Evolutionary conservation across 2,113 vertebrate genomes (phyloP), one percentile per base, ranked within the genome.

Genomic region (Tor tambroides): DNA sequence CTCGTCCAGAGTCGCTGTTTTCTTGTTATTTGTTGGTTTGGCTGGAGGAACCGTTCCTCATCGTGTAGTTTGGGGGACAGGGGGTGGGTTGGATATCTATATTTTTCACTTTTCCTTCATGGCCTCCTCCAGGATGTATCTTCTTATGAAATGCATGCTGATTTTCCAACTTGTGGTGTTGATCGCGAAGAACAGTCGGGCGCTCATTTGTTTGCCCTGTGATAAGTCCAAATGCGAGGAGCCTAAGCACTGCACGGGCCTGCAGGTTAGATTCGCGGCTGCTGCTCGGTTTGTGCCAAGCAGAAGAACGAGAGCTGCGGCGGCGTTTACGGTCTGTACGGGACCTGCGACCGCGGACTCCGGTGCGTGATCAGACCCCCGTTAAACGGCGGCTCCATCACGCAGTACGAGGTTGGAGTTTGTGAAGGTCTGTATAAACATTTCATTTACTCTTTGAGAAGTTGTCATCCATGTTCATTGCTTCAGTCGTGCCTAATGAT

Each of bases 241-340:
- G 82, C 96, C 96, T 2, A 94, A 93, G 89, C 96, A 91, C 88
- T 97, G 96, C 92, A 94, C 94, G 17, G 96, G 96, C 28, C n/a
- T n/a, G n/a, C n/a, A n/a, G n/a, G n/a, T n/a, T n/a, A n/a, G n/a
- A n/a, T n/a, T n/a, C n/a, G 96, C 93, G 88, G 95, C 86, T 97
- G 96, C 95, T 97, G 96, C 90, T 96, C 94, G 90, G 96, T 96
- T 90, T 97, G 96, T 89, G 96, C 96, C 92, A 95, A 95, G 91
- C 96, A 97, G 89, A 94, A 95, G 69, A 97, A 97, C 95, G 96
- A 97, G 94, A 97, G 94, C 94, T 97, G 96, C 93, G 96, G 96
- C 71, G 96, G 96, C 46, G 96, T 96, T 89, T 97, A 96, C 89
- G 96, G 96, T 88, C 94, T 97, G 67, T 96, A 97, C 90, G 96